Evolutionary conservation across 2,797 vertebrate genomes (phyloP).

Genomic region (Rousettus madagascariensis): DNA sequence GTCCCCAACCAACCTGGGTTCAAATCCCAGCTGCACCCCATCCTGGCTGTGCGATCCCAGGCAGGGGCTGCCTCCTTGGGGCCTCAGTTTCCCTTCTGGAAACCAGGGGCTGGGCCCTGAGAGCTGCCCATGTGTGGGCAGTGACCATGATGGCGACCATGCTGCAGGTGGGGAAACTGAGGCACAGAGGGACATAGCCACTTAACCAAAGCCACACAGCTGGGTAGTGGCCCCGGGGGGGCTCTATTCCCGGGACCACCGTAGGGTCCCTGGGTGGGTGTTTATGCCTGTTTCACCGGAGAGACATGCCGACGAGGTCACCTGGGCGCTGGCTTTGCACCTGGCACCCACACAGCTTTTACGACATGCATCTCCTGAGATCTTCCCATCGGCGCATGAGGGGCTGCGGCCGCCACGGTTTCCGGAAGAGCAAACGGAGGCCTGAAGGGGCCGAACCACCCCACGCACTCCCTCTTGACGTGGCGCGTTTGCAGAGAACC

Average conservation of each 20-base stretch:
- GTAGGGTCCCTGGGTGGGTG: too few relatives aligned
- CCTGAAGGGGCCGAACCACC: neutral
- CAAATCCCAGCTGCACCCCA: neutral
- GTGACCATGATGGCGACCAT: fast-evolving
- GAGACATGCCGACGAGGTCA: too few relatives aligned
- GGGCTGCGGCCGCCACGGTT: neutral
- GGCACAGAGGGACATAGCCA: neutral
- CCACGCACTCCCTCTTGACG: neutral
- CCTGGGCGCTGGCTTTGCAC: neutral
- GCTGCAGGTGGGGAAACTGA: neutral
- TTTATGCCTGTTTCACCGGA: neutral
- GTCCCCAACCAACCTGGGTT: neutral
- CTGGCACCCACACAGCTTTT: neutral
- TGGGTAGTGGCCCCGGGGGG: neutral
- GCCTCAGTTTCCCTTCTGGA: neutral
- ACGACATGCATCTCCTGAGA: neutral
- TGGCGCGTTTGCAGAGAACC: neutral
- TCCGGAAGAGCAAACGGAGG: neutral
- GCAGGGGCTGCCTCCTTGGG: neutral
- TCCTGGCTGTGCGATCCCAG: too few relatives aligned
- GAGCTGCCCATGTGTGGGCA: fast-evolving
- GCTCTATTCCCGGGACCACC: neutral
- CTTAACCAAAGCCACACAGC: neutral
- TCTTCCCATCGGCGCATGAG: fast-evolving
- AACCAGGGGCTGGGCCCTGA: neutral